These are phyloP conservation scores for Labrus mixtus DNA, from an alignment of 2,113 vertebrate species.

Conservation along the genomic window DNA sequence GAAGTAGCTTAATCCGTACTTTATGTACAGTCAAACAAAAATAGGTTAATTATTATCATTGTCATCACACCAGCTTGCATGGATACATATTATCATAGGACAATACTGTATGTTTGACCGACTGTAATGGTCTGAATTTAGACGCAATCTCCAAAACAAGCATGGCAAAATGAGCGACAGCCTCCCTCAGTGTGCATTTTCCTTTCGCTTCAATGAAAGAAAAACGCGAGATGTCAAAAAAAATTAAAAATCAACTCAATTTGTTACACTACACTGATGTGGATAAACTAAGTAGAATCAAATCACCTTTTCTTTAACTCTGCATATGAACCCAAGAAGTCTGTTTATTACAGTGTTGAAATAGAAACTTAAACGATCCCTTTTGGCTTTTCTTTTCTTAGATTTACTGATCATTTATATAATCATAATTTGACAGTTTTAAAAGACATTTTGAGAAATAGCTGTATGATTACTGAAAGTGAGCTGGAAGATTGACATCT, in stretches of 20 bases:
- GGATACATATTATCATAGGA: constrained; percentile 58
- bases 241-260: background rate
- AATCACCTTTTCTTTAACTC: background rate
- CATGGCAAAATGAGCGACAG: constrained; percentile 11
- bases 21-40: constrained; percentile 75
- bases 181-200: constrained; percentile 1
- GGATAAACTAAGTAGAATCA: constrained; percentile 9
- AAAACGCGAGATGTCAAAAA: background rate
- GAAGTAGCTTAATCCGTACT: constrained; percentile 64
- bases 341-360: constrained; percentile 3
- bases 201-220: constrained; percentile 18
- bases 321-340: constrained; percentile 29
- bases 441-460: constrained; percentile 14
- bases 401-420: background rate
- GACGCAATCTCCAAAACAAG: constrained; percentile 27
- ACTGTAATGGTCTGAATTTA: constrained; percentile 21
- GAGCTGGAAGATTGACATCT: background rate
- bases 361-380: background rate
- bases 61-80: constrained; percentile 49
- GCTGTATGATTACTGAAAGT: background rate
- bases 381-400: background rate
- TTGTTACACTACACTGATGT: background rate
- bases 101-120: constrained; percentile 36
- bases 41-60: constrained; percentile 65
- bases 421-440: constrained; percentile 2